Evolutionary conservation across 1,140 invertebrate species (phyloP).

Genomic region (Pollicipes pollicipes): DNA sequence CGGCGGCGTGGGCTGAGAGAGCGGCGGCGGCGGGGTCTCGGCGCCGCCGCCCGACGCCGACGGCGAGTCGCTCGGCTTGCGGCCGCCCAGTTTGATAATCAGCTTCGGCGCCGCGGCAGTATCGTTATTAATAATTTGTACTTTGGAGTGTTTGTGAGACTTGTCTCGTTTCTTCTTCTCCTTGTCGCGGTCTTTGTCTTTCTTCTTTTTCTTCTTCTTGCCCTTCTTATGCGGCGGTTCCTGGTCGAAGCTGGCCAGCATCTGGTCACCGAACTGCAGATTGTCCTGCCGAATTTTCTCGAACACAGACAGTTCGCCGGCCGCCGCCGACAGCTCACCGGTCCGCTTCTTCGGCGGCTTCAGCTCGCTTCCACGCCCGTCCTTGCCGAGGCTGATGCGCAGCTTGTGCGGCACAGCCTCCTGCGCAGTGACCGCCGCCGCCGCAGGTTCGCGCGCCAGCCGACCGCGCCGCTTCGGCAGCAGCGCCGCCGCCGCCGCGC

Average conservation of each 20-base stretch:
- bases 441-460: conserved; percentile 20
- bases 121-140: background rate
- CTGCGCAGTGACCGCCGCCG: conserved; percentile 9
- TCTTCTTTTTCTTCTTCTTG: background rate
- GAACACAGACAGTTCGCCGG: conserved; percentile 34
- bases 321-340: conserved; percentile 10
- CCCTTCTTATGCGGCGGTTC: background rate
- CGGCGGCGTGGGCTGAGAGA: too few species aligned
- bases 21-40: too few species aligned
- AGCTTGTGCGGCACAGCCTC: conserved; percentile 13
- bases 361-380: conserved; percentile 27
- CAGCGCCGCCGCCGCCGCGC: conserved; percentile 10
- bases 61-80: background rate
- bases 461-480: conserved; percentile 10
- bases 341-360: conserved; percentile 59
- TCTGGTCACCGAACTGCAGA: conserved; percentile 66
- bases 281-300: conserved; percentile 62
- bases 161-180: background rate
- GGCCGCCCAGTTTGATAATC: background rate
- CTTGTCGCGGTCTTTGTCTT: background rate
- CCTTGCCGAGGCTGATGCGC: conserved; percentile 20
- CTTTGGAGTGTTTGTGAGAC: background rate
- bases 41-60: too few species aligned
- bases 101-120: background rate
- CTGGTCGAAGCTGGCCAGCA: conserved; percentile 50